Evolutionary conservation across 64 coral and sea anemone genomes (phyloP).

Genomic region (Stylophora pistillata): DNA sequence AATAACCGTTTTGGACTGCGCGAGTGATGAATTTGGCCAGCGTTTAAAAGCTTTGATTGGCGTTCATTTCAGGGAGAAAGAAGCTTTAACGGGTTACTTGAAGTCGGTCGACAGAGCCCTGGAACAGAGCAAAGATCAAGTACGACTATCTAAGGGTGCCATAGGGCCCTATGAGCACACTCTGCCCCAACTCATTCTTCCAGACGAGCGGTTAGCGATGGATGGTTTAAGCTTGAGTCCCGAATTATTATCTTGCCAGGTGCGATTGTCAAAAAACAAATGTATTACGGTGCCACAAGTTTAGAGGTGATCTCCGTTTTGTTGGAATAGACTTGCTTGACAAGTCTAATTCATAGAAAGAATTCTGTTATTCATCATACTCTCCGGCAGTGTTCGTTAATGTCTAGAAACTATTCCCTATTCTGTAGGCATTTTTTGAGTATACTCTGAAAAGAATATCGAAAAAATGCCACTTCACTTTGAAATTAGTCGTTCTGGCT

Average conservation of each 20-base stretch:
- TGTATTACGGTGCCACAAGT: too few species aligned
- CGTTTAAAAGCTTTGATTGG: not conserved
- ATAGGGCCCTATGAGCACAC: slow-evolving; percentile 74
- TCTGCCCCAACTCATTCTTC: slow-evolving; percentile 74
- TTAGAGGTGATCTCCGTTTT: too few species aligned
- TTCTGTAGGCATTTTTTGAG: too few species aligned
- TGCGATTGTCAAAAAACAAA: not conserved
- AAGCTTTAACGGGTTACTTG: slow-evolving; percentile 77
- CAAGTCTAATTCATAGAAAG: too few species aligned
- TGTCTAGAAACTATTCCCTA: too few species aligned
- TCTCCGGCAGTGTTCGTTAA: too few species aligned
- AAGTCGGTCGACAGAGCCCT: slow-evolving; percentile 83
- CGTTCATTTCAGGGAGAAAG: slow-evolving; percentile 74
- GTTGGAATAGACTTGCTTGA: too few species aligned
- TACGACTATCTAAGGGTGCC: slow-evolving; percentile 77
- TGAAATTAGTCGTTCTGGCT: too few species aligned
- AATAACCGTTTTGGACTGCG: not conserved
- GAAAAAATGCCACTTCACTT: too few species aligned
- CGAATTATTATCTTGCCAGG: slow-evolving; percentile 84
- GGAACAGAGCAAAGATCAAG: slow-evolving; percentile 92
- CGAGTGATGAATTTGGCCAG: not conserved
- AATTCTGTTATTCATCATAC: too few species aligned
- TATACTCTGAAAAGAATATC: too few species aligned
- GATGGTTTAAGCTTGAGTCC: slow-evolving; percentile 81
- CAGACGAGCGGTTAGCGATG: slow-evolving; percentile 72